A percentile compares a stretch with the other conserved stretches of the same genome.
Evolutionary conservation across 2,113 vertebrate genomes (phyloP).

Genomic region (Rhinolophus sinicus): DNA sequence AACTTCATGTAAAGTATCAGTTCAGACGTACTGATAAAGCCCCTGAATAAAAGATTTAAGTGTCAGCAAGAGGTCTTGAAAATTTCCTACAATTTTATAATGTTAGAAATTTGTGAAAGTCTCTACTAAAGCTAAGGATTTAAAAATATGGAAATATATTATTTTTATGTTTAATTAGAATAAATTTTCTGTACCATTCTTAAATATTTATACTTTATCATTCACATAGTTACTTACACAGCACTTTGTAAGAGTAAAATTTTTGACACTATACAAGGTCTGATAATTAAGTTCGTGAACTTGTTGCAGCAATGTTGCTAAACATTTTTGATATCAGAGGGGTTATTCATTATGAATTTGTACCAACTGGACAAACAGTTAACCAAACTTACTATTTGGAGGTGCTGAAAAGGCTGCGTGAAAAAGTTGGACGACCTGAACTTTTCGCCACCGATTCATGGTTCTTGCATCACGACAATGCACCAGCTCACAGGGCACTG

Average conservation of each 20-base stretch:
- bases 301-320: too few relatives aligned
- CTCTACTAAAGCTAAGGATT: neutral
- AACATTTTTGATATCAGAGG: too few relatives aligned
- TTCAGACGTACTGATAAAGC: neutral
- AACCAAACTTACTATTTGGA: too few relatives aligned
- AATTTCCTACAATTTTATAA: neutral
- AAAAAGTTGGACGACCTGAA: too few relatives aligned
- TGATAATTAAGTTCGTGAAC: too few relatives aligned
- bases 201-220: neutral
- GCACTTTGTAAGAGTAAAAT: neutral
- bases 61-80: neutral
- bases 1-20: neutral
- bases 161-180: neutral
- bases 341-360: too few relatives aligned
- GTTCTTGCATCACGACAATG: too few relatives aligned
- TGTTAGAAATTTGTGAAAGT: neutral
- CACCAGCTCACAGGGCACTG: too few relatives aligned
- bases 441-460: too few relatives aligned
- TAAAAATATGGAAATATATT: neutral
- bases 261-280: neutral
- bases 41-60: neutral
- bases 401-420: too few relatives aligned
- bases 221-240: neutral
- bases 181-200: neutral
- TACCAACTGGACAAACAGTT: too few relatives aligned